Percentiles rank a stretch among this genome's conserved stretches.
phyloP scores from a whole-genome alignment of 2,113 vertebrate species.

The Nothoprocta perdicaria region DNA sequence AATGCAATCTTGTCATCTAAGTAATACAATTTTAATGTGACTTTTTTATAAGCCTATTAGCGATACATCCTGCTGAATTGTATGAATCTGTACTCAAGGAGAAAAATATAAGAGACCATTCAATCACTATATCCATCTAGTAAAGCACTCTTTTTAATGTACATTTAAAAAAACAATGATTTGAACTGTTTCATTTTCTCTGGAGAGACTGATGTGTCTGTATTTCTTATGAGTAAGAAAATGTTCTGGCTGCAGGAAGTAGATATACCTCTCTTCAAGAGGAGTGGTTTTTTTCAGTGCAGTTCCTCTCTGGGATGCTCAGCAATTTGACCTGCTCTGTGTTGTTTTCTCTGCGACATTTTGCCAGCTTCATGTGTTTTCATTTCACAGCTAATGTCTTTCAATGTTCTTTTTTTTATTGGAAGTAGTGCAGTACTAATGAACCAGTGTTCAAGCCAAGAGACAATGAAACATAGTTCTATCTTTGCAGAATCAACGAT shows the following conservation, averaged over 20 bases:
- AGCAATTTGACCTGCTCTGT: not conserved
- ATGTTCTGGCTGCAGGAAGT: not conserved
- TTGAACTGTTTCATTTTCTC: constrained; percentile 53
- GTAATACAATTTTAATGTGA: constrained; percentile 34
- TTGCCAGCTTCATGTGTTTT: constrained; percentile 39
- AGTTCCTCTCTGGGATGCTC: constrained; percentile 15
- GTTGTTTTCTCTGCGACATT: not conserved
- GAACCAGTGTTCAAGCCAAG: constrained; percentile 12
- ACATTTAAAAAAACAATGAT: constrained; percentile 55
- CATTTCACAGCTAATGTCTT: constrained; percentile 52
- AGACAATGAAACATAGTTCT: not conserved
- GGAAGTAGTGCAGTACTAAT: constrained; percentile 18
- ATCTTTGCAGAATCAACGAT: constrained; percentile 1
- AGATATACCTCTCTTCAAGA: constrained; percentile 7
- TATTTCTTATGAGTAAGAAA: constrained; percentile 59
- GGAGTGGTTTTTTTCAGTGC: constrained; percentile 11
- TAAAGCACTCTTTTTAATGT: constrained; percentile 47
- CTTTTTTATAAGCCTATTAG: constrained; percentile 53
- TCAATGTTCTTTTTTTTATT: constrained; percentile 40
- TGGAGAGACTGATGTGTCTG: not conserved
- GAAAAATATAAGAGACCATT: constrained; percentile 48
- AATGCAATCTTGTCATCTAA: constrained; percentile 34
- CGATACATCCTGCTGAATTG: constrained; percentile 15
- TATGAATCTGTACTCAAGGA: not conserved
- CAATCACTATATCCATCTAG: not conserved